Percentiles rank a stretch among this genome's conserved stretches.
Conservation (phyloP, 1,140 invertebrate genomes). For the Saccostrea glomerata region DNA sequence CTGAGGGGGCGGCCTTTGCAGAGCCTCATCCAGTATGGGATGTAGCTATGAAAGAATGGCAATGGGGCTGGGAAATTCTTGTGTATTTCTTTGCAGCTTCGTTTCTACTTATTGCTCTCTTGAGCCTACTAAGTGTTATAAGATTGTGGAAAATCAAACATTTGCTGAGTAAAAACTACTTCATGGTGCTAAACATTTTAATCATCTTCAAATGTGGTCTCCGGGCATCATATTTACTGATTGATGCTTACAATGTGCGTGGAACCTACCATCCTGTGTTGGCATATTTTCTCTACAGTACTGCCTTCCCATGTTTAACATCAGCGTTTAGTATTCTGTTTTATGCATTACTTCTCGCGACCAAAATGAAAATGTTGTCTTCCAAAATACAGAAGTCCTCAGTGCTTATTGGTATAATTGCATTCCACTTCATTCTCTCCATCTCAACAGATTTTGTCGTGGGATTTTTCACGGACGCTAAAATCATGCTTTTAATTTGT, state of each 20-base stretch:
- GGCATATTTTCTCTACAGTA: constrained; percentile 86
- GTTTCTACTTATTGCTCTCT: constrained; percentile 89
- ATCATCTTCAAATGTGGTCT: constrained; percentile 89
- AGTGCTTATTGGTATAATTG: constrained; percentile 86
- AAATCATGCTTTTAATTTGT: constrained; percentile 72
- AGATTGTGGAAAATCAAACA: constrained; percentile 69
- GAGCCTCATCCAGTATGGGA: constrained; percentile 52
- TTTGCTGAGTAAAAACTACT: constrained; percentile 84
- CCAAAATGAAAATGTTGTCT: constrained; percentile 76
- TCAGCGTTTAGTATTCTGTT: constrained; percentile 92
- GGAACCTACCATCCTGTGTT: constrained; percentile 88
- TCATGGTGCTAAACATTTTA: constrained; percentile 89
- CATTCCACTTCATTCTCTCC: constrained; percentile 88
- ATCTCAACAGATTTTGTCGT: constrained; percentile 88
- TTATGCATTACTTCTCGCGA: constrained; percentile 88
- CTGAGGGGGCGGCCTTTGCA: constrained; percentile 44
- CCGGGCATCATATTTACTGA: constrained; percentile 91
- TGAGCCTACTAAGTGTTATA: constrained; percentile 83
- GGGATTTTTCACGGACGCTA: constrained; percentile 66
- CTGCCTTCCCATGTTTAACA: constrained; percentile 85
- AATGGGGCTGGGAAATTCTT: constrained; percentile 92
- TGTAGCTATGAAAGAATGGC: constrained; percentile 75
- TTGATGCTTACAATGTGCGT: constrained; percentile 92
- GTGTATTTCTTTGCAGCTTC: constrained; percentile 90
- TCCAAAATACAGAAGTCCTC: constrained; percentile 83